Evolutionary conservation across 2,888 invertebrate species (phyloP), one percentile per base, ranked within the genome.

Genomic region (Omphaloscelis lunosa): DNA sequence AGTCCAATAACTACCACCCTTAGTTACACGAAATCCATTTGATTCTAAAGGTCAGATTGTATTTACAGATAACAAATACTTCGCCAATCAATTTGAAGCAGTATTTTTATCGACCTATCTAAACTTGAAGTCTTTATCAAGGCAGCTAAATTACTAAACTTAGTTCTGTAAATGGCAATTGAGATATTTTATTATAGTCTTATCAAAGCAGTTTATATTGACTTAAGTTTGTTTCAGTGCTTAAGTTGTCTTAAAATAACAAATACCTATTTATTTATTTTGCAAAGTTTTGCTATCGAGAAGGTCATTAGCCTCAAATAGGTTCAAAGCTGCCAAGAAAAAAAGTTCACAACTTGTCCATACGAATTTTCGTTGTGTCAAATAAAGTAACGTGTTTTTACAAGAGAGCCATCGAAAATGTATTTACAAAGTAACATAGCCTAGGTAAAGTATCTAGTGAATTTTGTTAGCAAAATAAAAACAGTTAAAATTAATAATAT

Each of bases 61-160:
- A 58, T 82, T 58, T 67, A 56, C 34, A 80, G 34, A 71, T 75
- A 67, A n/a, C 58, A 81, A 68, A 72, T 61, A 59, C 67, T 76
- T 51, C 39, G 17, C 53, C 58, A 69, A 74, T 80, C 58, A 72
- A 82, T 75, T 77, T 53, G 0, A 62, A 70, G 34, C 20, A 61
- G 63, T 74, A 69, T 86, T 84, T 85, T 82, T 82, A 83, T 70
- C 53, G 65, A 53, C 45, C 62, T 68, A 53, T 80, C 48, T 59
- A 6, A 65, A 76, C 59, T 73, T 58, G 79, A 76, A 82, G 83
- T 39, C 81, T 83, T 89, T 90, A 89, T 91, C 90, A 72, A 75
- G 61, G 59, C 82, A 77, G 76, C 82, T 90, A 88, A 91, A 91
- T 91, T 87, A 89, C 88, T 61, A 72, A 79, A 80, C 74, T 84